Conservation (phyloP, 1,140 invertebrate species). For the Brachystomella parvula region DNA sequence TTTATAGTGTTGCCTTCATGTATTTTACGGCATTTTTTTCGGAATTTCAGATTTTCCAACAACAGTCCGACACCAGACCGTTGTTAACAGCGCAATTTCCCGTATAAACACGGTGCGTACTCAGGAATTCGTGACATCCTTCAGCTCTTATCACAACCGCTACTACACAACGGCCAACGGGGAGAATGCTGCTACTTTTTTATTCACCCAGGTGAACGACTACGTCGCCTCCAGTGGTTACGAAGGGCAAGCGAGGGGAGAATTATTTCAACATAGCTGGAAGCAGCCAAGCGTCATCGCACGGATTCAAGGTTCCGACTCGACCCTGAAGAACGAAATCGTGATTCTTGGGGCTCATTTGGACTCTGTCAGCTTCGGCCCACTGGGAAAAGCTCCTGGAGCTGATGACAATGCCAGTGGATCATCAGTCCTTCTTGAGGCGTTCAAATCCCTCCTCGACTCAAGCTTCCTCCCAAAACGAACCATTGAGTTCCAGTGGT, state of each 20-base stretch:
- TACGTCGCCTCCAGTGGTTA: conserved; percentile 7
- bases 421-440: conserved; percentile 1
- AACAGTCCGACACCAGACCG: not conserved
- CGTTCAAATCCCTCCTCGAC: not conserved
- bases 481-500: conserved; percentile 30
- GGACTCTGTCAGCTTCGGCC: conserved; percentile 11
- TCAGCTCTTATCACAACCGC: conserved; percentile 2
- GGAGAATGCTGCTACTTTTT: conserved; percentile 3
- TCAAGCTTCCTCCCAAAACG: conserved; percentile 8
- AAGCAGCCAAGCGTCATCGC: conserved; percentile 20
- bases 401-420: conserved; percentile 18
- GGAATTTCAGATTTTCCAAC: conserved; percentile 7
- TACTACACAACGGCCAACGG: conserved; percentile 12
- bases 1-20: not conserved
- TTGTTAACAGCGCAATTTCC: not conserved
- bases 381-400: not conserved
- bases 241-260: not conserved
- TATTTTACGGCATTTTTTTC: not conserved
- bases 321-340: conserved; percentile 3
- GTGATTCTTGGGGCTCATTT: conserved; percentile 24
- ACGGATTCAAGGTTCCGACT: conserved; percentile 15
- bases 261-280: conserved; percentile 9
- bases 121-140: not conserved
- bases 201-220: conserved; percentile 10
- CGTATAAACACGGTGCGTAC: not conserved